phyloP scores from a whole-genome alignment of 2,113 vertebrate genomes.

The Sebastes fasciatus region DNA sequence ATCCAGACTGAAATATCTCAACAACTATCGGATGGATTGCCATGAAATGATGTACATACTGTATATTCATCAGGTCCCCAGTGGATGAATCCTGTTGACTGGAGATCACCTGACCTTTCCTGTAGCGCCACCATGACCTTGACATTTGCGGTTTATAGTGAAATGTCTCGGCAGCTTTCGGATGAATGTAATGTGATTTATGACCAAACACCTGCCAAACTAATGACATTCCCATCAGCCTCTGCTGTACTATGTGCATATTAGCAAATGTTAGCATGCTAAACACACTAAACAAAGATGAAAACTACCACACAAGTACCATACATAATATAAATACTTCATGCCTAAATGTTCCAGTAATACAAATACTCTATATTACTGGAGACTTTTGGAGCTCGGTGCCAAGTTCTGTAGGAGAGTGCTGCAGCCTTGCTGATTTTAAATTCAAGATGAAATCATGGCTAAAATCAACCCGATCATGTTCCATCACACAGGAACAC shows the following conservation, averaged over 20 bases:
- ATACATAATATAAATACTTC: too few species aligned
- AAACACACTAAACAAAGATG: neutral
- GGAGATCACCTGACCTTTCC: neutral
- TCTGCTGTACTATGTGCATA: neutral
- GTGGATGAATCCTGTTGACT: neutral
- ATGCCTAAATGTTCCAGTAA: too few species aligned
- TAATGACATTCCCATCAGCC: neutral
- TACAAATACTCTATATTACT: too few species aligned
- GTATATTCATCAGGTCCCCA: neutral
- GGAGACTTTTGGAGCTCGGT: too few species aligned
- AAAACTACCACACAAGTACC: too few species aligned
- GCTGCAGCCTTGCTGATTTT: too few species aligned
- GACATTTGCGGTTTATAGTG: neutral
- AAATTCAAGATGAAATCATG: too few species aligned
- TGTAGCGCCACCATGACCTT: neutral
- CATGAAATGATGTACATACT: too few species aligned
- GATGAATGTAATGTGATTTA: neutral
- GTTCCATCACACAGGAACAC: too few species aligned
- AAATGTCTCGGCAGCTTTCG: neutral
- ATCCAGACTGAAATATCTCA: neutral
- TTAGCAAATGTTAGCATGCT: neutral
- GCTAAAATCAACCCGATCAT: too few species aligned
- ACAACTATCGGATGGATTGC: neutral
- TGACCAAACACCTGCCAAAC: neutral
- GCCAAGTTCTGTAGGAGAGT: too few species aligned